Conservation (phyloP, 2,113 vertebrate species). For the Syngnathus typhle region DNA sequence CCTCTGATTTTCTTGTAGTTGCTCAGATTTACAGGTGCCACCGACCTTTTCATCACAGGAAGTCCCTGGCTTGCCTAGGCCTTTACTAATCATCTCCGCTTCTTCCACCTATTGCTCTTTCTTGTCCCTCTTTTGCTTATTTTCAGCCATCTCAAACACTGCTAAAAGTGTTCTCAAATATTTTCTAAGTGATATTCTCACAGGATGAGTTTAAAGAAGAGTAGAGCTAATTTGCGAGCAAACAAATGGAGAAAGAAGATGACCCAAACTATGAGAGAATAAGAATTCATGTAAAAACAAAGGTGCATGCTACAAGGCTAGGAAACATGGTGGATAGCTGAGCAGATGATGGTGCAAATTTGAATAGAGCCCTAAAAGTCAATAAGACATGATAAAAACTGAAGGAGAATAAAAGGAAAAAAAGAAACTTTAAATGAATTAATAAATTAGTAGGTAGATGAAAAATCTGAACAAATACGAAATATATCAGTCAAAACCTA, state of each 20-base stretch:
- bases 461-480: too few species aligned
- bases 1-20: constrained; percentile 41
- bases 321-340: too few species aligned
- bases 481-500: too few species aligned
- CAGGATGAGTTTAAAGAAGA: constrained; percentile 1
- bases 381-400: too few species aligned
- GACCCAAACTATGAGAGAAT: too few species aligned
- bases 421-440: not conserved
- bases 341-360: too few species aligned
- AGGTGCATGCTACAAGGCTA: too few species aligned
- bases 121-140: constrained; percentile 1
- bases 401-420: not conserved
- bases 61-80: constrained; percentile 58
- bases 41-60: constrained; percentile 76
- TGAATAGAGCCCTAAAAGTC: too few species aligned
- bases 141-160: not conserved
- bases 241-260: too few species aligned
- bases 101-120: constrained; percentile 25
- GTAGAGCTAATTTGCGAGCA: not conserved
- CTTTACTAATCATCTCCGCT: constrained; percentile 33
- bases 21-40: constrained; percentile 76
- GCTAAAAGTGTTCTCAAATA: not conserved
- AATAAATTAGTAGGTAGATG: too few species aligned
- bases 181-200: constrained; percentile 33
- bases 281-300: too few species aligned